Evolutionary conservation across 2,888 invertebrate species (phyloP).

Genomic region (Piscicola geometra): DNA sequence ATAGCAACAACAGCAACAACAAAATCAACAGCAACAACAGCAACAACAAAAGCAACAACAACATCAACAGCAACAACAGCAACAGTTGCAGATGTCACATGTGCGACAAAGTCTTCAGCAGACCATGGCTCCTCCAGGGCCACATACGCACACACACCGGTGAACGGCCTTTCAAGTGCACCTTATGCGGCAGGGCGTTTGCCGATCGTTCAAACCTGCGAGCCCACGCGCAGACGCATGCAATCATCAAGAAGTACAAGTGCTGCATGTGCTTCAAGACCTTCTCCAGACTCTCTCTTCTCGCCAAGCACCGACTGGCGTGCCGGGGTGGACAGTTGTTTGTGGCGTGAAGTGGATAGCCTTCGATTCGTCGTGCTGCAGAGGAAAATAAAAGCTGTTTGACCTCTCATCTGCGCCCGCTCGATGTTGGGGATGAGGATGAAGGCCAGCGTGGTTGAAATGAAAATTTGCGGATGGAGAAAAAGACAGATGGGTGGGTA

Average conservation of each 20-base stretch:
- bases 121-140: slow-evolving; percentile 94
- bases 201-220: slow-evolving; percentile 92
- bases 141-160: slow-evolving; percentile 96
- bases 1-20: not conserved
- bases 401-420: no score
- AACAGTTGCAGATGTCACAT: slow-evolving; percentile 82
- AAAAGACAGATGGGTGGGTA: no score
- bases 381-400: no score
- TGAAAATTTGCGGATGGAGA: not conserved
- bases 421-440: not conserved
- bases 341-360: not conserved
- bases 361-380: no score
- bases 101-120: slow-evolving; percentile 92
- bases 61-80: no score
- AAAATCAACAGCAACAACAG: not conserved
- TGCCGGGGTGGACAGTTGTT: slow-evolving; percentile 57
- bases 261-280: slow-evolving; percentile 88
- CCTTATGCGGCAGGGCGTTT: slow-evolving; percentile 88
- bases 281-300: slow-evolving; percentile 89
- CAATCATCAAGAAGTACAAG: slow-evolving; percentile 93
- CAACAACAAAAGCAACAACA: not conserved
- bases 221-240: slow-evolving; percentile 94
- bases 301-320: slow-evolving; percentile 85
- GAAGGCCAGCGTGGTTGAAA: not conserved
- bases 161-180: slow-evolving; percentile 93